Evolutionary conservation across 2,888 invertebrate species (phyloP), one percentile per base, ranked within the genome.

Genomic region (Thera britannica): DNA sequence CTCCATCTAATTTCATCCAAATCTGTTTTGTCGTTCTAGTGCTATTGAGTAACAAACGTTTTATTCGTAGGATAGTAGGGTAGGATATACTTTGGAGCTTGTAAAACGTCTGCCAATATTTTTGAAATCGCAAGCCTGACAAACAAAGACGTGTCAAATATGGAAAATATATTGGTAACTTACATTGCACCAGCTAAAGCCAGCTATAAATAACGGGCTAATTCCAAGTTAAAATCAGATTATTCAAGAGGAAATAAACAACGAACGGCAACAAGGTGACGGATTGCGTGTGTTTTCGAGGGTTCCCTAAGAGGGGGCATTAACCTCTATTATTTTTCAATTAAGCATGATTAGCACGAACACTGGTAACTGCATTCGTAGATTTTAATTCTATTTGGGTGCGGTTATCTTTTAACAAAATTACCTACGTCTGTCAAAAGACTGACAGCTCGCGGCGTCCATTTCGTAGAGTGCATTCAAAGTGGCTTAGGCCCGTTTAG

Each of bases 301-400:
- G 84, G 84, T 80, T 77, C 75, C 68, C 62, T 67, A 65, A 57
- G 72, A 77, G 83, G 85, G 85, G 82, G 81, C 82, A 83, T 80
- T 83, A 79, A 71, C 80, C 75, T 75, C 82, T 80, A 87, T 85
- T 88, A 88, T 87, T 83, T 84, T 88, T 88, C 87, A 86, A 88
- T 88, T 87, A 88, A 72, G 70, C 68, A 73, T 78, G 72, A 83
- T 84, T 86, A 86, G 78, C 73, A 75, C 75, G 78, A 80, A 76
- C 76, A 75, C 73, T 65, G 60, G 62, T 71, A 72, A 73, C 70
- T 83, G 79, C 79, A 78, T 80, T 78, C 67, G 77, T 75, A 69
- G 79, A 80, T 79, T 81, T 77, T 75, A 79, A 79, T 81, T 76
- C 68, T 66, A 75, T 74, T 67, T 76, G 70, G 81, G 77, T 67